Base-by-base conservation (phyloP, 2,888 invertebrate species). In the Morpho helenor region DNA sequence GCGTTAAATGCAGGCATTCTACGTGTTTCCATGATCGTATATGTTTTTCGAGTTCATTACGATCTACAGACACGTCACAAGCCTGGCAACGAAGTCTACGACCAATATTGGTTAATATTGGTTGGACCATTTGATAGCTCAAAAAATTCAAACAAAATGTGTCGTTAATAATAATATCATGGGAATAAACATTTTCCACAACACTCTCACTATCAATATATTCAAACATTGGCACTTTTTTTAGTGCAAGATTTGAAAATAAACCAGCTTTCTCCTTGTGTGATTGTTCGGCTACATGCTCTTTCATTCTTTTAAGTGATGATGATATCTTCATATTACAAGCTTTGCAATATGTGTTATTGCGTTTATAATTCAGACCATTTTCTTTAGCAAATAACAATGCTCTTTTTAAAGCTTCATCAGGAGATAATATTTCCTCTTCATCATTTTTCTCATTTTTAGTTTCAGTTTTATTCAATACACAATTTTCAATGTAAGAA, bases 271-370 rank as follows among this genome's bases (percentile, higher is more conserved):
- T 68, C 48, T 52, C 71, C 43, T 65, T 73, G 54, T 81, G 81
- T 1, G 55, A 56, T 7, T 58, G 64, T 8, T 77, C 79, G 7
- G 59, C 41, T 0, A 75, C 69, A 51, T 80, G 79, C 56, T 79
- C 75, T 52, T 70, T 70, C 69, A 80, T 71, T 22, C 66, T 65
- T 8, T 64, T 66, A 2, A 76, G 23, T 3, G 69, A 62, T 2
- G 72, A 69, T 0, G 73, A 71, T 2, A 77, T 55, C 51, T 61
- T 68, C 2, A 67, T 65, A 44, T 68, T 56, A 62, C 76, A 77
- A 10, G 58, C 42, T 16, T 63, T 66, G 50, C 76, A 77, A 43
- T 64, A 72, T 10, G 72, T 72, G 49, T 65, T 66, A 1, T 57
- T 48, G 41, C 64, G 23, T 23, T 71, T 70, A 60, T 69, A 73